A percentile compares a stretch with the other conserved stretches of the same genome.
Evolutionary conservation across 2,888 invertebrate species (phyloP).

Genomic region (Ectemnius lituratus): DNA sequence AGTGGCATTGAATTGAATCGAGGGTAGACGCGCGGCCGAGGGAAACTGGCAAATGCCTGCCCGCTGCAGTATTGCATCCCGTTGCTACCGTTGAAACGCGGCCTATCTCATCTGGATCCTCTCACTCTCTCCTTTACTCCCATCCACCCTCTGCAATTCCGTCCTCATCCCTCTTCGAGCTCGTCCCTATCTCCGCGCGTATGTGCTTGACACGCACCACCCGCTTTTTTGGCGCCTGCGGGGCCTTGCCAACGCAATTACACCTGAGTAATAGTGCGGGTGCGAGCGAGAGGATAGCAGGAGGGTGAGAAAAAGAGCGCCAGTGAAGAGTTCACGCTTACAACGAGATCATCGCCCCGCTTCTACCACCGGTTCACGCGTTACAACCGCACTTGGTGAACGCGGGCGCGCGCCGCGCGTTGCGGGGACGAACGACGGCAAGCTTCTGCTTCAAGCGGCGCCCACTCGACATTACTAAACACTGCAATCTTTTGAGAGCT

Average conservation of each 20-base stretch:
- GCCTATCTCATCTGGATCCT: not conserved
- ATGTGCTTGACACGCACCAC: conserved; percentile 9
- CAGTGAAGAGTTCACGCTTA: conserved; percentile 43
- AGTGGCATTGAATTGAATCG: conserved; percentile 77
- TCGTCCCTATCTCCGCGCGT: not conserved
- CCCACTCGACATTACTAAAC: too few species aligned
- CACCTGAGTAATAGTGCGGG: conserved; percentile 72
- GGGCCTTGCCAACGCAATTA: conserved; percentile 66
- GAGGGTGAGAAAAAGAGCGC: conserved; percentile 18
- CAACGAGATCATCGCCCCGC: conserved; percentile 32
- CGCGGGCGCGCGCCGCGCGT: conserved; percentile 9
- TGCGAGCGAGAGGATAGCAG: conserved; percentile 36
- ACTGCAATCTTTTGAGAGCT: too few species aligned
- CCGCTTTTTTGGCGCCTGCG: conserved; percentile 28
- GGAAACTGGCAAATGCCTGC: conserved; percentile 70
- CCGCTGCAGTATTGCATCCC: conserved; percentile 61
- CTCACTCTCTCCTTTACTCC: conserved; percentile 10
- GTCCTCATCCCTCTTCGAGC: not conserved
- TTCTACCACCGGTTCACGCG: conserved; percentile 34
- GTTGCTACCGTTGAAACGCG: conserved; percentile 38
- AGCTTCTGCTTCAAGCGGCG: conserved; percentile 18
- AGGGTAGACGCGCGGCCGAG: conserved; percentile 61
- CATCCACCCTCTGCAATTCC: conserved; percentile 11
- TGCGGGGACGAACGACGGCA: conserved; percentile 36
- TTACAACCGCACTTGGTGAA: conserved; percentile 13